These are phyloP conservation scores for Martes martes DNA, from an alignment of 2,113 vertebrate species.

Conservation along the genomic window DNA sequence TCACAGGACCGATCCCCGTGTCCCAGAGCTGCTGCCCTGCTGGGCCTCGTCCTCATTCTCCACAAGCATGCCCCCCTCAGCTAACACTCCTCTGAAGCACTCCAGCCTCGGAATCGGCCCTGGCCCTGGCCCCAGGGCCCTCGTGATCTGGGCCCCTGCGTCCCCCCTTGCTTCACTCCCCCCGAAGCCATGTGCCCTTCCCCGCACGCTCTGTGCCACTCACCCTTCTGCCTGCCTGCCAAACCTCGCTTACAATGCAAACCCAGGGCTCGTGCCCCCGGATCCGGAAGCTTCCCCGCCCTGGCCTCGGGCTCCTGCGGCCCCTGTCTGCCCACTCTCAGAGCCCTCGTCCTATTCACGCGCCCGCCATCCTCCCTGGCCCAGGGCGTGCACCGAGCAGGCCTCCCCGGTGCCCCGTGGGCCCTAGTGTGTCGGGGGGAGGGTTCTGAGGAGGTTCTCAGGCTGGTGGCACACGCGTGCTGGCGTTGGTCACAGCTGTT, in stretches of 20 bases:
- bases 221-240: neutral
- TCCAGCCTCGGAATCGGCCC: neutral
- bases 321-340: neutral
- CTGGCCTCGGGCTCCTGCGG: accelerated
- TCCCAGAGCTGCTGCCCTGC: neutral
- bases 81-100: neutral
- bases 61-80: too few relatives aligned
- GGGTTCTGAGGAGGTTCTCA: neutral
- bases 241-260: neutral
- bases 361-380: neutral
- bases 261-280: neutral
- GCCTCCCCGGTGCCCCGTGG: neutral
- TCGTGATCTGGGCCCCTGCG: neutral
- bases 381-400: neutral
- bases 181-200: neutral
- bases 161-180: neutral
- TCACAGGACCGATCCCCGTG: neutral
- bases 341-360: neutral
- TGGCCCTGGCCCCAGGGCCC: neutral
- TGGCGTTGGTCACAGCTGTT: neutral
- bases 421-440: accelerated
- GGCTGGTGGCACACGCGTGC: neutral
- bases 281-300: neutral
- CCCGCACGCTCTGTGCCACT: neutral
- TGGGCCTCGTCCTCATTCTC: neutral